Evolutionary conservation across 1,140 invertebrate genomes (phyloP), one percentile per base, ranked within the genome.

Genomic region (Drosophila punjabiensis): DNA sequence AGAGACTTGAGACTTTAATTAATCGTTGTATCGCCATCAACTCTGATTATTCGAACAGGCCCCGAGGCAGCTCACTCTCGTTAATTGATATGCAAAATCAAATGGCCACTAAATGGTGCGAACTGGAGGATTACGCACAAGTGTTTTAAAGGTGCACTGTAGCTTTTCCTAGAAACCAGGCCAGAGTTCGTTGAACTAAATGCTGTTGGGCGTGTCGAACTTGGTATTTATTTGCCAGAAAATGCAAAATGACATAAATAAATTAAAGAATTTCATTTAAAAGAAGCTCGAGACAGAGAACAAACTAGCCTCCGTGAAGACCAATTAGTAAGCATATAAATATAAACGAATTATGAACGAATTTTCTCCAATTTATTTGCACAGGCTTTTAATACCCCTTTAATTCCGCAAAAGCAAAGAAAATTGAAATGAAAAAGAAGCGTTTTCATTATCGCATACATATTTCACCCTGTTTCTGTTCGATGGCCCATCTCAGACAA

Each of bases 81-180:
- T 71, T 88, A 84, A 88, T 88, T 81, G 83, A 87, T 83, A 56
- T 79, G 65, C 52, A 79, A 88, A 83, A 88, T 77, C 71, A 83
- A 76, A 83, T 80, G 71, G 61, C 75, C 75, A 77, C 67, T 79
- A 67, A 79, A 74, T 74, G 81, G 84, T 80, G 81, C 77, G 47
- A 77, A 64, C 52, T 52, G 13, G 47, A 48, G 73, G 71, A 82
- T 68, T 85, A 61, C 53, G 55, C 69, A 37, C n/a, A 82, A 70
- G 70, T 85, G 82, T 59, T 65, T 45, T 70, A 48, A 77, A 69
- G 75, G 75, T 52, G 50, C 16, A 55, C 16, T 3, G 4, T 3
- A 8, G 65, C 10, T 55, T 71, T 37, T 39, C 65, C 50, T 3
- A 30, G 48, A 24, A 70, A 35, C 35, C 62, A 58, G 68, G 50